These are phyloP conservation scores for Melanaphis sacchari DNA, from an alignment of 1,140 invertebrate species.

Conservation along the genomic window DNA sequence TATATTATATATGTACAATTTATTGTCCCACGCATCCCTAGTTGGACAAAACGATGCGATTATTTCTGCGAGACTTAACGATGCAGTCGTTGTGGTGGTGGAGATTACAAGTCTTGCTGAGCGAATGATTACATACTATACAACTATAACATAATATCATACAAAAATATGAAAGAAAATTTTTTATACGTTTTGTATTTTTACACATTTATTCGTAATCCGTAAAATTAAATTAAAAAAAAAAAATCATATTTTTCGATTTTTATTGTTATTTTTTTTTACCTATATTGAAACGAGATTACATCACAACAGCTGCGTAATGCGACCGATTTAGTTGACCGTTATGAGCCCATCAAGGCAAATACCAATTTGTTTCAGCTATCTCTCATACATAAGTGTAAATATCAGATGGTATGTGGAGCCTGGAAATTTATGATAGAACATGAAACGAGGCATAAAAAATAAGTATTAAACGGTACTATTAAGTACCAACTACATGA, in stretches of 20 bases:
- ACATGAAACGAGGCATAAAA: background rate
- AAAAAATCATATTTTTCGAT: background rate
- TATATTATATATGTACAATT: background rate
- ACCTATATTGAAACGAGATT: background rate
- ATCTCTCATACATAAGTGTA: background rate
- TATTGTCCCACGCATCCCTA: background rate
- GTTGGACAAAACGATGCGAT: background rate
- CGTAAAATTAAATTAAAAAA: background rate
- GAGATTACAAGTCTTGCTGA: background rate
- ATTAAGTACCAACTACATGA: background rate
- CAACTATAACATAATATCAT: background rate
- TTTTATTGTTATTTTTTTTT: conserved; percentile 2
- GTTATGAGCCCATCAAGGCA: background rate
- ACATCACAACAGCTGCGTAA: background rate
- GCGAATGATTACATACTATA: background rate
- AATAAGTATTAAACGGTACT: background rate
- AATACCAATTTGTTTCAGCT: background rate
- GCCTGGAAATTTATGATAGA: background rate
- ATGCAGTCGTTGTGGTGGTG: background rate
- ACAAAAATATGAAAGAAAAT: background rate
- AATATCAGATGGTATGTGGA: background rate
- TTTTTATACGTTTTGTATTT: background rate
- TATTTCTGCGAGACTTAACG: background rate
- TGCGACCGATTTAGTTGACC: background rate
- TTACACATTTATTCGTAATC: background rate